phyloP scores from a whole-genome alignment of 2,797 vertebrate species.

The Spinus olivaceus region DNA sequence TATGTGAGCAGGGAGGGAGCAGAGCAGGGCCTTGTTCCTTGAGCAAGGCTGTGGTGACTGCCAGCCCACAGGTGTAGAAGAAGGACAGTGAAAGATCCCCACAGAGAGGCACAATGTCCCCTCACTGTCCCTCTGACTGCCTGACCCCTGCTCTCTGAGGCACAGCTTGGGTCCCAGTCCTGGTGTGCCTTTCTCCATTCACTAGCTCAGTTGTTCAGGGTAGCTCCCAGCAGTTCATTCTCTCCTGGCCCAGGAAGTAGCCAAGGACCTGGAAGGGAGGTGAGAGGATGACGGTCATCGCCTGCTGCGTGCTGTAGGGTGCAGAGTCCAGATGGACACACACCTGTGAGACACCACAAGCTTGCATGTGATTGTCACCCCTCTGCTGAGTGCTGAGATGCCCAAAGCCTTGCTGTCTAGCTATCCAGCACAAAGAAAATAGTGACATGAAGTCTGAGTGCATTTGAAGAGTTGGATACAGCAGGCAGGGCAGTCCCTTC shows the following conservation, averaged over 20 bases:
- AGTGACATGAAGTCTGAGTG: neutral
- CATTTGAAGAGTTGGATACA: neutral
- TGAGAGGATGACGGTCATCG: accelerated
- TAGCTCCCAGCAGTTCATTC: neutral
- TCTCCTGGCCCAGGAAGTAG: neutral
- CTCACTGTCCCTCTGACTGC: neutral
- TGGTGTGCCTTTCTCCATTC: neutral
- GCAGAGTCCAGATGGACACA: neutral
- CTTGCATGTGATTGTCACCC: neutral
- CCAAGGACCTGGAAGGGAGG: neutral
- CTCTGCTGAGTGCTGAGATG: neutral
- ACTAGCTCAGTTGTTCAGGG: neutral
- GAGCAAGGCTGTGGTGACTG: neutral
- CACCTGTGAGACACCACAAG: neutral
- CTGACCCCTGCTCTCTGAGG: neutral
- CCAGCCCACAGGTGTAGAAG: neutral
- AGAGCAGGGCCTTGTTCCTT: accelerated
- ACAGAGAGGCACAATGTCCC: neutral
- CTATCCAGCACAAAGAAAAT: neutral
- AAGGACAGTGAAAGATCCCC: neutral
- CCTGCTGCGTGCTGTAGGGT: neutral
- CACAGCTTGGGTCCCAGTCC: neutral
- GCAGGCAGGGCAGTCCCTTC: neutral
- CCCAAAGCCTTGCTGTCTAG: neutral
- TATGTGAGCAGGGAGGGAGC: neutral